Conservation (phyloP, 2,113 vertebrate genomes). For the Mormyrus iriodes region DNA sequence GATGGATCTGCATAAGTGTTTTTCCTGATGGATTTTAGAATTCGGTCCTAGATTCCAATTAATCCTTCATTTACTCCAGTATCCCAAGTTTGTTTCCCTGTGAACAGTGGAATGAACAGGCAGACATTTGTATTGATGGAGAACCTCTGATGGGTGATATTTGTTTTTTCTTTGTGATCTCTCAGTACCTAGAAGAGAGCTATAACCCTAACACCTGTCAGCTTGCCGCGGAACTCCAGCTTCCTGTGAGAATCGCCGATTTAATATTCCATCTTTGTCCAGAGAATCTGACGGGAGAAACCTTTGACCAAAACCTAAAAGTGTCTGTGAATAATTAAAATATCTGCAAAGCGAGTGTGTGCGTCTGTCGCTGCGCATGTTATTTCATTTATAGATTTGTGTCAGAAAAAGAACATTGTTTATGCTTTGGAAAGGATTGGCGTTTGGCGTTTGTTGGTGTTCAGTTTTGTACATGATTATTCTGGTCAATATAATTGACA, state of each 20-base stretch:
- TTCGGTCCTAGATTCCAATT: neutral
- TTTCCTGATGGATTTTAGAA: neutral
- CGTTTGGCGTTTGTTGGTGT: neutral
- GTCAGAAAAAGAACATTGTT: neutral
- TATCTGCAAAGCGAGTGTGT: neutral
- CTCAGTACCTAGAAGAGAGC: neutral
- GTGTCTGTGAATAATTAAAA: neutral
- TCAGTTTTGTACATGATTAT: conserved; percentile 8
- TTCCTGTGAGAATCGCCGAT: neutral
- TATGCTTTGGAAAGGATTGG: neutral
- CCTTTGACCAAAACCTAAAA: neutral
- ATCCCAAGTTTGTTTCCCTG: neutral
- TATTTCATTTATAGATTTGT: conserved; percentile 11
- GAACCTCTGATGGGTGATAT: neutral
- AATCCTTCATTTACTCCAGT: neutral
- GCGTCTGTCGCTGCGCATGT: neutral
- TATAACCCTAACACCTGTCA: neutral
- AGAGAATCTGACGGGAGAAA: neutral
- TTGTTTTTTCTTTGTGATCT: neutral
- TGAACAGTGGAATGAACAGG: neutral
- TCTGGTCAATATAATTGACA: conserved; percentile 9
- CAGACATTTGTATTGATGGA: neutral
- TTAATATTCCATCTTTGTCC: neutral
- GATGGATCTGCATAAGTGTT: neutral
- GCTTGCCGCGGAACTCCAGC: neutral